phyloP scores from a whole-genome alignment of 2,888 invertebrate species.

The Beris chalybata region DNA sequence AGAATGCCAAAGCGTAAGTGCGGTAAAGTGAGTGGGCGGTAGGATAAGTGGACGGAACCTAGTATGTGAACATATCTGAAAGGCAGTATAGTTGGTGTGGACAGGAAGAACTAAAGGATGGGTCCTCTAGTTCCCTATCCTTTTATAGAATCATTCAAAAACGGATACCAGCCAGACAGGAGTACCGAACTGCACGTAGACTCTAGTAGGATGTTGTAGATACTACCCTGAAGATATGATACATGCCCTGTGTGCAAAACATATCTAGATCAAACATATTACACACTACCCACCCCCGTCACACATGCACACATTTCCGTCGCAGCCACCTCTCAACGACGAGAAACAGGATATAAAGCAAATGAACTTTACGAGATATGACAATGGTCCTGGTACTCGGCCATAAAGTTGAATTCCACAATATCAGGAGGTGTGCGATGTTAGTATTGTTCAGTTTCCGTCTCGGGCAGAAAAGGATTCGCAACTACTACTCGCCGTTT shows the following conservation, averaged over 20 bases:
- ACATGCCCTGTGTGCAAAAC: conserved; percentile 19
- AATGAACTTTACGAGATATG: conserved; percentile 31
- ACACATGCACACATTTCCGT: conserved; percentile 18
- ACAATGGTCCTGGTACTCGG: conserved; percentile 27
- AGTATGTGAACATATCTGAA: conserved; percentile 12
- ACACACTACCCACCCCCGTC: background rate
- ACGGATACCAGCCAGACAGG: conserved; percentile 38
- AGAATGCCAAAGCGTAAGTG: conserved; percentile 19
- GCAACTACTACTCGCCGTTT: background rate
- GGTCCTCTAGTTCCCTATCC: conserved; percentile 29
- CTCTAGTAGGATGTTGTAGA: conserved; percentile 1
- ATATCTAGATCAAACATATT: conserved; percentile 28
- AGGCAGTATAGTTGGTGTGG: conserved; percentile 15
- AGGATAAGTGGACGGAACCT: conserved; percentile 21
- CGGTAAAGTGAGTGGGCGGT: conserved; percentile 20
- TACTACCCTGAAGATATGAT: conserved; percentile 22
- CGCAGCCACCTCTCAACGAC: background rate
- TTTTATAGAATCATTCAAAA: conserved; percentile 38
- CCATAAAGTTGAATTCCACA: conserved; percentile 30
- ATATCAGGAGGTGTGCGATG: conserved; percentile 23
- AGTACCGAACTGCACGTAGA: conserved; percentile 4
- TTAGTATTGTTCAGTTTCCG: conserved; percentile 22
- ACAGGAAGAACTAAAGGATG: conserved; percentile 10
- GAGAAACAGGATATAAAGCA: conserved; percentile 5
- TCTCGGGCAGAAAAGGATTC: background rate